Percentiles rank a stretch among this genome's conserved stretches.
Conservation (phyloP, 2,888 invertebrate genomes). For the Ernsta delagoae region DNA sequence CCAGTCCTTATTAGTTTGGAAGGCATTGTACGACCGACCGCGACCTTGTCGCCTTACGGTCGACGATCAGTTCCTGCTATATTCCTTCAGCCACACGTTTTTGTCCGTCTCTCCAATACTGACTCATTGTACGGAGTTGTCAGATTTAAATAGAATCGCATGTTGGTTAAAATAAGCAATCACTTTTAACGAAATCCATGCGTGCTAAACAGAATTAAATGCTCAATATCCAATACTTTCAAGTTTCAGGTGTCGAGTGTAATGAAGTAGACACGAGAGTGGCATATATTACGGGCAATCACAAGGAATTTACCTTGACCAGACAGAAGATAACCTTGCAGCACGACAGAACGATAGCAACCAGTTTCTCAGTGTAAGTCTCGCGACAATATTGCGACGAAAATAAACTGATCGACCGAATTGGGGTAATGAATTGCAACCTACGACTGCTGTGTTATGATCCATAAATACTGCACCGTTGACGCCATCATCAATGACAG, state of each 20-base stretch:
- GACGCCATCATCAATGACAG: neutral
- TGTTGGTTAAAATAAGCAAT: conserved; percentile 55
- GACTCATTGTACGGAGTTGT: conserved; percentile 66
- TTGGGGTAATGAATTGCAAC: conserved; percentile 9
- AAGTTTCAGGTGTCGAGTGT: conserved; percentile 8
- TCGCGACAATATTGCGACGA: conserved; percentile 29
- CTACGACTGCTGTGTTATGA: conserved; percentile 13
- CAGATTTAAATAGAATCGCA: conserved; percentile 63
- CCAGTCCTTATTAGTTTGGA: conserved; percentile 51
- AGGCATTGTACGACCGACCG: conserved; percentile 73
- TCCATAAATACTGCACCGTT: conserved; percentile 4
- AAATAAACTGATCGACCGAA: conserved; percentile 37
- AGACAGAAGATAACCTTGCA: conserved; percentile 69
- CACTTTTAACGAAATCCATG: conserved; percentile 50
- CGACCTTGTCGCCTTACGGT: conserved; percentile 73
- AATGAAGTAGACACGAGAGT: conserved; percentile 46
- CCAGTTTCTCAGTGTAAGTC: conserved; percentile 51
- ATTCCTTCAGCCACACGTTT: conserved; percentile 60
- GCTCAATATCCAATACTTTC: neutral
- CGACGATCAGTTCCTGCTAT: conserved; percentile 64
- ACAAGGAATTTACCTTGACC: conserved; percentile 69
- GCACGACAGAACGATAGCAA: conserved; percentile 61
- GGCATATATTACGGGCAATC: conserved; percentile 53
- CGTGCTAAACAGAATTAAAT: conserved; percentile 10
- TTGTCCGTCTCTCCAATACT: conserved; percentile 61